phyloP scores from a whole-genome alignment of 2,888 invertebrate species.

The Lithophane leautieri region DNA sequence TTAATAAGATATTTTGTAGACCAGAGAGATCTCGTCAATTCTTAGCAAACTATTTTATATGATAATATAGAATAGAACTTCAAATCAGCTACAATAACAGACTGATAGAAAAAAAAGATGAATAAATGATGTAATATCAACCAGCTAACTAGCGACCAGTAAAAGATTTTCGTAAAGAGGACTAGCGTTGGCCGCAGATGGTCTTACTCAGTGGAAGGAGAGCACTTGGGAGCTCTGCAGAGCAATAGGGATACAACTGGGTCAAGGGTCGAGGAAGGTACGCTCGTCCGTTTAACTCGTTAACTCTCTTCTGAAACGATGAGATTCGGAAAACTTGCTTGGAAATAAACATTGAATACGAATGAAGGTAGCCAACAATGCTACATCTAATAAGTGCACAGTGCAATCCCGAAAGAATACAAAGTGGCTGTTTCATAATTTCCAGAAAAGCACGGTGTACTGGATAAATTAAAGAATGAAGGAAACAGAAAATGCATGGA shows the following conservation, averaged over 20 bases:
- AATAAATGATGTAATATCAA: neutral
- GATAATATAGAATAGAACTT: too few species aligned
- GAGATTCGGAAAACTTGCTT: slow-evolving; percentile 35
- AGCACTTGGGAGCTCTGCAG: slow-evolving; percentile 30
- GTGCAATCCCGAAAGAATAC: neutral
- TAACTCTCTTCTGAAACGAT: slow-evolving; percentile 31
- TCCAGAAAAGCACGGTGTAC: neutral
- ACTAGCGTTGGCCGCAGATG: slow-evolving; percentile 29
- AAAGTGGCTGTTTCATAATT: neutral
- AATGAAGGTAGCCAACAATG: slow-evolving; percentile 11
- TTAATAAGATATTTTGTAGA: neutral
- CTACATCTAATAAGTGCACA: neutral
- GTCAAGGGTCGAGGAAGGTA: slow-evolving; percentile 56
- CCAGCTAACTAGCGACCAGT: neutral
- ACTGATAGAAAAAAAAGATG: too few species aligned
- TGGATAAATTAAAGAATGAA: too few species aligned
- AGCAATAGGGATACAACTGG: slow-evolving; percentile 47
- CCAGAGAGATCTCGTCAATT: neutral
- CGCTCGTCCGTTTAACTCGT: slow-evolving; percentile 47
- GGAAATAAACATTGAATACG: slow-evolving; percentile 25
- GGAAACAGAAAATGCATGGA: neutral
- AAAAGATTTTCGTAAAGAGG: slow-evolving; percentile 22
- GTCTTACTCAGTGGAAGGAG: slow-evolving; percentile 25
- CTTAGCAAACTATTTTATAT: neutral
- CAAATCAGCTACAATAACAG: neutral